Evolutionary conservation across 2,113 vertebrate genomes (phyloP), one percentile per base, ranked within the genome.

Genomic region (Plecturocebus donacophilus): DNA sequence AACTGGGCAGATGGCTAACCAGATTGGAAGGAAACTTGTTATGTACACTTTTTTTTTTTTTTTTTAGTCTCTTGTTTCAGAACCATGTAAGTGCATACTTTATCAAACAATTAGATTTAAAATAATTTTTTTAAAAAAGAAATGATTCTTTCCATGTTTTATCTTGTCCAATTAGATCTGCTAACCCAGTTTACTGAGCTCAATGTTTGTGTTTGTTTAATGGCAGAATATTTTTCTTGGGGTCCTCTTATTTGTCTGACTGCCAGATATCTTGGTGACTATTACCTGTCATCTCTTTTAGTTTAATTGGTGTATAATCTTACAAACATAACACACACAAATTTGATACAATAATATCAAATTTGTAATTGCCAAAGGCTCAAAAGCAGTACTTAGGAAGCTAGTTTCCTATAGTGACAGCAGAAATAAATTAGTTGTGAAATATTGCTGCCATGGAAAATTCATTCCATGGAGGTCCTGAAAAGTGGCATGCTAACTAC

Each of bases 381-480:
- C 35, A 52, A 70, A 61, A 27, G 25, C 54, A 61, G 30, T 76
- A 71, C 77, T 83, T 91, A 92, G 19, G 9, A 80, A 52, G 20
- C 42, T 77, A 54, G 8, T 70, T 96, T 89, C 90, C n/a, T 75
- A 30, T 38, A 71, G 21, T 56, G 23, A 82, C 75, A 8, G 47
- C 32, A 91, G 45, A 49, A 92, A 97, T 9, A 45, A 90, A 96
- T 12, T 90, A 77, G 27, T 93, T 87, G 92, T 82, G 45, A 95
- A 96, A 84, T 96, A 61, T 40, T 87, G 20, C 73, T 95, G 47
- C n/a, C 47, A 25, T 95, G 56, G 86, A 93, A 90, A 83, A 83
- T 91, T 95, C 40, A 95, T 85, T 80, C 82, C 68, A 61, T 32
- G 82, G 75, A 97, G 45, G 76, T 80, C 81, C 76, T 58, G 87